Percentiles rank a stretch among this genome's conserved stretches.
phyloP scores from a whole-genome alignment of 2,797 vertebrate species.

The Zenarchopterus dispar region DNA sequence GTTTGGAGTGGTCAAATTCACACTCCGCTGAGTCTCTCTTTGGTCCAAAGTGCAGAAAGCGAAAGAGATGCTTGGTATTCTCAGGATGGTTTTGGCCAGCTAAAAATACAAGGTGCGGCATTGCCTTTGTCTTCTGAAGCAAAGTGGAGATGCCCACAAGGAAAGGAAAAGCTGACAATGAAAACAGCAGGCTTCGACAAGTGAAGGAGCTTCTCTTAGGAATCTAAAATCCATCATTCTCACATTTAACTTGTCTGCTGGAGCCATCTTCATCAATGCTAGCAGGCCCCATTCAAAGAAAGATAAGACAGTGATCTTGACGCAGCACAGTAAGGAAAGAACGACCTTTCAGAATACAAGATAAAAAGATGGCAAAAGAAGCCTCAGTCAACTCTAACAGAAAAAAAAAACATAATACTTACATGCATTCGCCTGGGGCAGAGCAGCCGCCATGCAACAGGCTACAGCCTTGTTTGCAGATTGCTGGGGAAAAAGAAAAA shows the following conservation, averaged over 20 bases:
- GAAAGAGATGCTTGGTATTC: constrained; percentile 71
- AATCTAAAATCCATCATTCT: constrained; percentile 6
- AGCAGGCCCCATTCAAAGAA: not conserved
- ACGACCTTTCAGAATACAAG: not conserved
- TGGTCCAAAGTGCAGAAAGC: constrained; percentile 26
- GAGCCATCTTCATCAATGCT: not conserved
- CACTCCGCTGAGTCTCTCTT: constrained; percentile 37
- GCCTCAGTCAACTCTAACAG: not conserved
- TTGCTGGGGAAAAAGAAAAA: constrained; percentile 77
- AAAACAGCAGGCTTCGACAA: constrained; percentile 45
- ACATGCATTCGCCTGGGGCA: constrained; percentile 93
- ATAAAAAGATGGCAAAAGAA: not conserved
- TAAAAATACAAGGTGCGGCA: constrained; percentile 67
- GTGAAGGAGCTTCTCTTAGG: constrained; percentile 21
- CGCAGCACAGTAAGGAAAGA: not conserved
- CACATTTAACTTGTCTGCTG: not conserved
- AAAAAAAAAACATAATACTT: constrained; percentile 66
- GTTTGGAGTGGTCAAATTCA: constrained; percentile 61
- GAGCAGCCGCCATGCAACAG: constrained; percentile 88
- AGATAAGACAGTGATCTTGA: not conserved
- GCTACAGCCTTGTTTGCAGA: constrained; percentile 96
- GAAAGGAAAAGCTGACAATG: constrained; percentile 29
- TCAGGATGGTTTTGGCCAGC: constrained; percentile 58
- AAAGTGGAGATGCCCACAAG: constrained; percentile 54
- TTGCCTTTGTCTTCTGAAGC: constrained; percentile 56